A percentile compares a stretch with the other conserved stretches of the same genome.
Evolutionary conservation across 2,113 vertebrate species (phyloP).

Genomic region (Jacana jacana): DNA sequence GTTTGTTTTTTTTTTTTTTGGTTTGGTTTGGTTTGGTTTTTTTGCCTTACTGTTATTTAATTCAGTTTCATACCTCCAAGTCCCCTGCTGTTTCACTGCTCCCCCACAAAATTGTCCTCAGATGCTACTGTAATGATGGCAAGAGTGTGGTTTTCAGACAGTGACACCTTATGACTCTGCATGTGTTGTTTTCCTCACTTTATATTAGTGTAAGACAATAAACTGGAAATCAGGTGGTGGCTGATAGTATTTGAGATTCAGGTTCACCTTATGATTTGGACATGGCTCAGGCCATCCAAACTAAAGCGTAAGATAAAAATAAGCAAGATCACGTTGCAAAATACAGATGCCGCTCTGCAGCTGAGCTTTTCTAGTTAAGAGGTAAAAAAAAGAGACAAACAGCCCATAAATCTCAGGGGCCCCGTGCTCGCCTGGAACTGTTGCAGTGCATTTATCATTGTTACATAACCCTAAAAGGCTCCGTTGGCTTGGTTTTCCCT

Average conservation of each 20-base stretch:
- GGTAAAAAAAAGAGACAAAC: not conserved
- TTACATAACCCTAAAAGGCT: constrained; percentile 16
- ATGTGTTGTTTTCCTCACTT: not conserved
- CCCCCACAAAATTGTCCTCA: not conserved
- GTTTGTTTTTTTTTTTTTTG: not conserved
- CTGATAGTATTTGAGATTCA: not conserved
- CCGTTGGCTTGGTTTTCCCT: not conserved
- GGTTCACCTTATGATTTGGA: not conserved
- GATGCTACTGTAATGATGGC: not conserved
- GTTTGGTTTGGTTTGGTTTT: no score
- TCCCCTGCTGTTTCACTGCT: not conserved
- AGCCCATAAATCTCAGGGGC: constrained; percentile 11
- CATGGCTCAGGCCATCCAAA: not conserved
- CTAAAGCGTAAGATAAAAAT: not conserved
- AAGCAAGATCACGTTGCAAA: not conserved
- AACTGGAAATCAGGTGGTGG: not conserved
- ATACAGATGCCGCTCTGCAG: not conserved
- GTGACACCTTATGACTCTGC: not conserved
- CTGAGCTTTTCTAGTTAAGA: not conserved
- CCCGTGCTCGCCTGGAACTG: not conserved
- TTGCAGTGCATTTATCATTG: constrained; percentile 38
- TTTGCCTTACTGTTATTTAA: not conserved
- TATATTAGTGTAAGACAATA: not conserved
- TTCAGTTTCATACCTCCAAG: not conserved
- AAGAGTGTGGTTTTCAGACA: not conserved